These are phyloP conservation scores for Threskiornis aethiopicus DNA, from an alignment of 2,797 vertebrate genomes.

Conservation along the genomic window DNA sequence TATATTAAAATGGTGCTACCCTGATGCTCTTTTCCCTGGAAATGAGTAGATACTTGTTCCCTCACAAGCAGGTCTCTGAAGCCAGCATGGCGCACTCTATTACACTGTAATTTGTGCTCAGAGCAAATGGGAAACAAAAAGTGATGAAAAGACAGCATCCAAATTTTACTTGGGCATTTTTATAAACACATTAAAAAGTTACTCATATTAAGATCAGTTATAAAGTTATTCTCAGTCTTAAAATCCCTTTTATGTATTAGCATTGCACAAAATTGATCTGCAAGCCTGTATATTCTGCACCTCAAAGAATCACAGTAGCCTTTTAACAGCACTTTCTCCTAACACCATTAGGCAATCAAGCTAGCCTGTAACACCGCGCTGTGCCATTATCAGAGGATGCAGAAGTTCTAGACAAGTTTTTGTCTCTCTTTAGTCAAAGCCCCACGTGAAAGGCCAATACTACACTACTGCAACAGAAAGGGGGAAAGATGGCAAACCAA, in stretches of 20 bases:
- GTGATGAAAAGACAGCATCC: not conserved
- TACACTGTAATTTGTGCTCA: not conserved
- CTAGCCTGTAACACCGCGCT: not conserved
- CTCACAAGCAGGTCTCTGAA: not conserved
- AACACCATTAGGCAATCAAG: not conserved
- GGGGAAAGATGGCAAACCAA: not conserved
- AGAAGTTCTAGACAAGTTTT: not conserved
- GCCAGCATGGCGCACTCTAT: not conserved
- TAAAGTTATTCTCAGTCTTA: not conserved
- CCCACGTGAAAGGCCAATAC: not conserved
- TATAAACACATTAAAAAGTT: not conserved
- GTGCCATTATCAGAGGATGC: not conserved
- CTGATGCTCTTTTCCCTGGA: not conserved
- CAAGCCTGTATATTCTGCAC: not conserved
- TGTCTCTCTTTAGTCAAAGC: not conserved
- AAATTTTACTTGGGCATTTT: not conserved
- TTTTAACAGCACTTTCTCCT: not conserved
- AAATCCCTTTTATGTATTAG: slow-evolving; percentile 28
- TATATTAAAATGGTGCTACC: not conserved
- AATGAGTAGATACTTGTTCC: not conserved
- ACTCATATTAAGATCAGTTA: not conserved
- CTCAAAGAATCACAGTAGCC: not conserved
- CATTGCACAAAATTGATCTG: slow-evolving; percentile 11
- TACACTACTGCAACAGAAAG: not conserved
- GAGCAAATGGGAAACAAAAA: not conserved